phyloP scores from a whole-genome alignment of 2,797 vertebrate genomes.

The Ambastaia sidthimunki region DNA sequence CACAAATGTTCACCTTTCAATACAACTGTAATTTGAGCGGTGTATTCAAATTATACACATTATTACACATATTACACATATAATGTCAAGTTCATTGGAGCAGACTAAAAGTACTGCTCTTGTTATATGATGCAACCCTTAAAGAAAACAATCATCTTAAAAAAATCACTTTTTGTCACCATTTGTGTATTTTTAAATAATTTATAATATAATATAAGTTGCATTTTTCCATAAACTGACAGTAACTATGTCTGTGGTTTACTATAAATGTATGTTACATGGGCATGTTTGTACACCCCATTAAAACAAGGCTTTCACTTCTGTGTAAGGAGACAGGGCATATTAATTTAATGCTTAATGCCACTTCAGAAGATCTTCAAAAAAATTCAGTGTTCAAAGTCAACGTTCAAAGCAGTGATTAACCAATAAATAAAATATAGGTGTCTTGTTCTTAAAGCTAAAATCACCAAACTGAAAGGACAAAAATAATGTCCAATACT shows the following conservation, averaged over 20 bases:
- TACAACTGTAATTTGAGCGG: not conserved
- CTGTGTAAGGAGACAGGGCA: not conserved
- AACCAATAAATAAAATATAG: too few species aligned
- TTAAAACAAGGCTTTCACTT: not conserved
- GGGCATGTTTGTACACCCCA: conserved; percentile 9
- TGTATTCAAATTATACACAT: not conserved
- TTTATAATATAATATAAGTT: too few species aligned
- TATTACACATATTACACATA: too few species aligned
- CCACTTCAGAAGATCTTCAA: not conserved
- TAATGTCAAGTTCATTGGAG: not conserved
- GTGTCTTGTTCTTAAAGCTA: not conserved
- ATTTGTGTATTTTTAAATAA: too few species aligned
- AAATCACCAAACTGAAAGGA: not conserved
- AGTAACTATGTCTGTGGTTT: not conserved
- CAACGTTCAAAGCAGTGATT: too few species aligned
- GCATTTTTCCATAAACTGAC: not conserved
- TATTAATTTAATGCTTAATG: not conserved
- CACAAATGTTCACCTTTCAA: not conserved
- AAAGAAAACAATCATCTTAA: not conserved
- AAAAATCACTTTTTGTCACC: too few species aligned
- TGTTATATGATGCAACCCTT: not conserved
- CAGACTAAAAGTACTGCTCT: not conserved
- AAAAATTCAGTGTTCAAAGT: too few species aligned
- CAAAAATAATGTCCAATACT: not conserved
- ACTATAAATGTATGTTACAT: not conserved